These are phyloP conservation scores for Guaruba guarouba DNA, from an alignment of 2,113 vertebrate species.

Conservation along the genomic window DNA sequence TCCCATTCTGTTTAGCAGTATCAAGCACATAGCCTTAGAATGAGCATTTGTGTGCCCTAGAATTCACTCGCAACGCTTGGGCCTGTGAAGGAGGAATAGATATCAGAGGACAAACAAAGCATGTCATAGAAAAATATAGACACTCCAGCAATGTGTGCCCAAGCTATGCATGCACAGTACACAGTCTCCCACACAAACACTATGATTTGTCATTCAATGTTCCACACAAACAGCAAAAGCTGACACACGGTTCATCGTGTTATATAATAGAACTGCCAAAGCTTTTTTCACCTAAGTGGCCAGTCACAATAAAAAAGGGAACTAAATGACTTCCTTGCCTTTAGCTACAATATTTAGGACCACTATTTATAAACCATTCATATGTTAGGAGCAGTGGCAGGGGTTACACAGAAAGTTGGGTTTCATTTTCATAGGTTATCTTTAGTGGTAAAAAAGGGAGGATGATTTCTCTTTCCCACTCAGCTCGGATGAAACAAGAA, in stretches of 20 bases:
- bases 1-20: neutral
- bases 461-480: neutral
- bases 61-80: neutral
- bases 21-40: neutral
- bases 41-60: neutral
- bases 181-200: neutral
- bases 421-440: neutral
- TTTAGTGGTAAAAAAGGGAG: neutral
- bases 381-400: neutral
- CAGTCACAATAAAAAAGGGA: neutral
- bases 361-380: neutral
- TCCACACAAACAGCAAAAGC: neutral
- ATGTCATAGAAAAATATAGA: neutral
- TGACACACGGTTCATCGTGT: neutral
- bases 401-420: fast-evolving
- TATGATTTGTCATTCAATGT: neutral
- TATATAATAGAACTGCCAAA: neutral
- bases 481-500: neutral
- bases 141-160: neutral
- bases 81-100: neutral
- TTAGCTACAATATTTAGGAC: neutral
- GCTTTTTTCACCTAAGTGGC: neutral
- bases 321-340: neutral
- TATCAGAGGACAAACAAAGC: neutral
- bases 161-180: neutral